Base-by-base conservation (phyloP, 2,797 vertebrate species). In the Scleropages formosus region DNA sequence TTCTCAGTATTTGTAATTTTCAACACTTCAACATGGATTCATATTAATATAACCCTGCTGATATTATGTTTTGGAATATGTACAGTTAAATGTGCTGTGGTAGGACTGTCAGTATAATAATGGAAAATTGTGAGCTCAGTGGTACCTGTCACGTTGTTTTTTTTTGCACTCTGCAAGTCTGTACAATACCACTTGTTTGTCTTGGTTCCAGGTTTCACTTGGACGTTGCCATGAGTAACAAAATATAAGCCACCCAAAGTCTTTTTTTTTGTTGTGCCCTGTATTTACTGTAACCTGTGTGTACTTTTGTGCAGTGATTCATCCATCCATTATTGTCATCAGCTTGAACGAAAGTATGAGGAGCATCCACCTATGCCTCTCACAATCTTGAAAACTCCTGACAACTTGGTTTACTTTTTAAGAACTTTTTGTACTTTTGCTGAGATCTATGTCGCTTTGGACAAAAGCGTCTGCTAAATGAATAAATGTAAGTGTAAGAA, bases 161-260 rank as follows among this genome's bases (percentile, higher is more conserved):
- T 2, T 39, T 39, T 39, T 39, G 31, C 31, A 39, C 2, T 61
- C 60, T 62, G 20, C 8, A 62, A 20, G 8, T 11, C 60, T 24
- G 10, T 20, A 66, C 75, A 80, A 75, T 53, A 65, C 77, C 26
- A 74, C 69, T 12, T 69, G 80, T 82, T 84, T 67, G 76, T 76
- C 80, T 78, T 73, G 77, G 20, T 82, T 82, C 73, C 74, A 78
- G 79, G 74, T 79, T 82, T 82, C 77, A 60, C 83, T 80, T 79
- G 67, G 75, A 60, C 72, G 86, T 88, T 84, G 82, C 88, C 86
- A 88, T 84, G 82, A 77, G 74, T 76, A 83, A 26, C 83, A 0
- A 71, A 39, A 61, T 77, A 75, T 84, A 77, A 47, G 51, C 44
- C 31, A 59, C 26, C 27, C 56, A 59, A 75, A 22, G 20, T 15